Evolutionary conservation across 2,113 vertebrate genomes (phyloP).

Genomic region (Indicator maculatus): DNA sequence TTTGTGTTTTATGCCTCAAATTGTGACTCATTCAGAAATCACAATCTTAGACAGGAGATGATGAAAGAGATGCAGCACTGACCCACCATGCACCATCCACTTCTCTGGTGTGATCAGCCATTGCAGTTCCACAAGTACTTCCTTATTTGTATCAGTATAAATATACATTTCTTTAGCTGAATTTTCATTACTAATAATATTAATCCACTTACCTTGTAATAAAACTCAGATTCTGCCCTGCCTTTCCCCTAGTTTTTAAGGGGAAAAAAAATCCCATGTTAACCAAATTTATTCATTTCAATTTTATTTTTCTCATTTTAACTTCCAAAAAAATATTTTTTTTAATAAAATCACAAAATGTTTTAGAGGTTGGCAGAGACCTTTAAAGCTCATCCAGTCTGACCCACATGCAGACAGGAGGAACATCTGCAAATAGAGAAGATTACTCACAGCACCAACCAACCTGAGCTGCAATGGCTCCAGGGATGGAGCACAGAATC

Average conservation of each 20-base stretch:
- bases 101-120: background rate
- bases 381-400: too few species aligned
- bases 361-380: too few species aligned
- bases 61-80: background rate
- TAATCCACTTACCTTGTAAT: background rate
- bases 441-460: too few species aligned
- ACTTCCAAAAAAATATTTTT: background rate
- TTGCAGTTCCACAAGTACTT: background rate
- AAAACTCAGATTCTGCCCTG: background rate
- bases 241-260: background rate
- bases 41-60: background rate
- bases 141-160: fast-evolving
- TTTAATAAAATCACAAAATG: too few species aligned
- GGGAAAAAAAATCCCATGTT: background rate
- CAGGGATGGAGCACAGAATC: too few species aligned
- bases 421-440: too few species aligned
- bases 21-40: background rate
- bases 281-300: background rate
- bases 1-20: background rate
- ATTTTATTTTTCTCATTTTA: background rate
- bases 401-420: too few species aligned
- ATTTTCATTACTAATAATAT: background rate
- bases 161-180: fast-evolving
- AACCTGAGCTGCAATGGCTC: too few species aligned
- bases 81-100: fast-evolving